Evolutionary conservation across 2,888 invertebrate species (phyloP).

Genomic region (Tipula lateralis): DNA sequence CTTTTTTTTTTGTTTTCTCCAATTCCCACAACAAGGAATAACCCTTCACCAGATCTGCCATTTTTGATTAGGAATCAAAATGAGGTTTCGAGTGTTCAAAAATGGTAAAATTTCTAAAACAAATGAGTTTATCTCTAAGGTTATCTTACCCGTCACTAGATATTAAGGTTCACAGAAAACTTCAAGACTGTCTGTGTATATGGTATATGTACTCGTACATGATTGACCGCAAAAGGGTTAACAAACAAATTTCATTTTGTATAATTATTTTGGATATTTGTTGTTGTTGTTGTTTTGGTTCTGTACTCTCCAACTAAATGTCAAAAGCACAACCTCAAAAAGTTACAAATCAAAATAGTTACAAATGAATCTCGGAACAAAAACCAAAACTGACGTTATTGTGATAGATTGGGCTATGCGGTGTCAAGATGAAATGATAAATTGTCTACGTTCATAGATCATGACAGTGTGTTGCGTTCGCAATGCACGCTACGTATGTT

Average conservation of each 20-base stretch:
- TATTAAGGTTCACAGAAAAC: not conserved
- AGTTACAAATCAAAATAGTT: conserved; percentile 24
- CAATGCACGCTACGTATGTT: no score
- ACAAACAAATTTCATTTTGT: not conserved
- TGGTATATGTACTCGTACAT: no score
- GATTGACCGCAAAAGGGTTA: conserved; percentile 11
- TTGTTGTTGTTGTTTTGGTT: not conserved
- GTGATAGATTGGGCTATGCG: not conserved
- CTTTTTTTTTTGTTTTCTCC: not conserved
- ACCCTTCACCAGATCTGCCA: not conserved
- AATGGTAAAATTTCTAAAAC: not conserved
- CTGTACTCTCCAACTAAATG: not conserved
- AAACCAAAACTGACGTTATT: not conserved
- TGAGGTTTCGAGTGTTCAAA: not conserved
- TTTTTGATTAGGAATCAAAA: not conserved
- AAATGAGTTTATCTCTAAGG: not conserved
- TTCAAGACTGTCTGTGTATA: no score
- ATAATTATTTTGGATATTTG: not conserved
- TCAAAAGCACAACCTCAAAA: not conserved
- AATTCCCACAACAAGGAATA: not conserved
- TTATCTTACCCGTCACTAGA: not conserved
- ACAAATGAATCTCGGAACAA: not conserved
- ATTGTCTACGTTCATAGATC: not conserved
- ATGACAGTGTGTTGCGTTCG: not conserved
- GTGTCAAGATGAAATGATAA: not conserved